These are phyloP conservation scores for Entosphenus tridentatus DNA, from an alignment of 2,113 vertebrate genomes.

Conservation along the genomic window DNA sequence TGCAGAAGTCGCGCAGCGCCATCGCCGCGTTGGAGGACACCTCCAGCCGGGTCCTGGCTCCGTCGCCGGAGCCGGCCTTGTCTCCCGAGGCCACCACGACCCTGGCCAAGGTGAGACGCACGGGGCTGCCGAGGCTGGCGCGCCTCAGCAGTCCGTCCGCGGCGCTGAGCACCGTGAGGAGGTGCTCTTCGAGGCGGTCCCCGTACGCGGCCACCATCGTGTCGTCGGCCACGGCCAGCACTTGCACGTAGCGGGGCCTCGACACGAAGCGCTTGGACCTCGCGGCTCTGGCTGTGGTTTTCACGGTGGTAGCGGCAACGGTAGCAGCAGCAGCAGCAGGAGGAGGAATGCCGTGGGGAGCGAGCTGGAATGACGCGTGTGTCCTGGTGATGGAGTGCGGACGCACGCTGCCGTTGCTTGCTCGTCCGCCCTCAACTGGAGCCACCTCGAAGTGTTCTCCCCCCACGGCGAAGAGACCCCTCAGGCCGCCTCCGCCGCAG, in stretches of 20 bases:
- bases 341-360: neutral
- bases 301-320: conserved; percentile 5
- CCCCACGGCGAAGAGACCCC: conserved; percentile 60
- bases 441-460: conserved; percentile 45
- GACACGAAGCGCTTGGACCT: conserved; percentile 43
- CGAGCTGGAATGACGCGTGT: no score
- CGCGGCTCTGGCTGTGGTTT: conserved; percentile 20
- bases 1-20: conserved; percentile 87
- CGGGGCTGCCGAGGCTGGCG: conserved; percentile 87
- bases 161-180: conserved; percentile 71
- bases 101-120: conserved; percentile 69
- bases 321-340: neutral
- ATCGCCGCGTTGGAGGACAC: conserved; percentile 69
- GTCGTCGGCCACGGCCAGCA: conserved; percentile 71
- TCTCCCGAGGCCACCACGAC: conserved; percentile 39
- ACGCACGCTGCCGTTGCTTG: conserved; percentile 16
- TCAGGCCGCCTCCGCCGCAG: conserved; percentile 35
- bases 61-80: conserved; percentile 33
- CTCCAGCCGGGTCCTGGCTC: conserved; percentile 26
- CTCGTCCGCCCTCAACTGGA: conserved; percentile 24
- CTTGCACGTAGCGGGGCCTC: conserved; percentile 67
- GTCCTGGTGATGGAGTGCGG: conserved; percentile 41
- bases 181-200: conserved; percentile 61
- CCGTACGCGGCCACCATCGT: conserved; percentile 73
- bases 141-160: conserved; percentile 76